Evolutionary conservation across 2,888 invertebrate genomes (phyloP).

Genomic region (Drosophila aldrichi): DNA sequence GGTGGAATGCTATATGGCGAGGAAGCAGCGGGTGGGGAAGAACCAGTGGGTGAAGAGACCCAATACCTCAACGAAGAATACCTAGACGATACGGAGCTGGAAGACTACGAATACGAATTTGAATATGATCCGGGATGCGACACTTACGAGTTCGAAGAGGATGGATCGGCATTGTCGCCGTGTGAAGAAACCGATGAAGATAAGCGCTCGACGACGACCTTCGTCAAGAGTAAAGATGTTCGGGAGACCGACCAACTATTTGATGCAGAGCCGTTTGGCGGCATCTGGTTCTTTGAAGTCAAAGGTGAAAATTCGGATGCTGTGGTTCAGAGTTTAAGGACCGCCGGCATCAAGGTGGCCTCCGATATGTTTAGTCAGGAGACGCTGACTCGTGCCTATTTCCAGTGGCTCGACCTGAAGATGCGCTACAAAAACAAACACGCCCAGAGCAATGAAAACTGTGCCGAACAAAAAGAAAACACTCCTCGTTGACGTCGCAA

Average conservation of each 20-base stretch:
- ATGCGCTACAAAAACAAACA: slow-evolving; percentile 10
- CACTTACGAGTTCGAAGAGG: not conserved
- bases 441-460: not conserved
- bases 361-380: not conserved
- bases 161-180: not conserved
- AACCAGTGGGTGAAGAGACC: not conserved
- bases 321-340: too few species aligned
- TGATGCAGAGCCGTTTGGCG: not conserved
- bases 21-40: not conserved
- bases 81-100: not conserved
- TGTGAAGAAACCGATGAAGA: not conserved
- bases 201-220: not conserved
- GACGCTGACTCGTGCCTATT: not conserved
- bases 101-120: not conserved
- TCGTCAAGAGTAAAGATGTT: not conserved
- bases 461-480: too few species aligned
- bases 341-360: not conserved
- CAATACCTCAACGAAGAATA: not conserved
- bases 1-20: not conserved
- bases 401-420: slow-evolving; percentile 24
- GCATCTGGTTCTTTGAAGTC: not conserved
- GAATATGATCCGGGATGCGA: not conserved
- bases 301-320: too few species aligned
- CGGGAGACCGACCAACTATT: not conserved
- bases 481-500: too few species aligned